Base-by-base conservation (phyloP, 2,113 vertebrate genomes). In the Cavia porcellus region DNA sequence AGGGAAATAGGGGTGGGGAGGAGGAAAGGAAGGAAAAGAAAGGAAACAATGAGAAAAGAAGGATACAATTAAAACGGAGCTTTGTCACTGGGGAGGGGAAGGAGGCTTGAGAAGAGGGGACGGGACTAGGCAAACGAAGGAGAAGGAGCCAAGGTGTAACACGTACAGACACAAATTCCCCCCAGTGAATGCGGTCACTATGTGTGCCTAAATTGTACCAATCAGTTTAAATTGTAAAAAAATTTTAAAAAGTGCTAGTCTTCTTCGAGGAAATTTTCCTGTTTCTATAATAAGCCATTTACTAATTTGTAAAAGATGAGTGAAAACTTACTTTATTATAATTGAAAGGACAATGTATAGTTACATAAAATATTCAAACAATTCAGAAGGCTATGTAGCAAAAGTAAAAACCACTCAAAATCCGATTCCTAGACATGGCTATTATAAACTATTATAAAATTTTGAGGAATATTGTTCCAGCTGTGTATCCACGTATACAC, bases 351-450 rank as follows among this genome's bases (percentile, higher is more conserved):
- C 64, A 84, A 72, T 66, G 55, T 68, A 47, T 72, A 30, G 75
- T 83, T 14, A 55, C 66, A 82, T 55, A 79, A 90, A 92, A 89
- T 87, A 95, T 17, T 95, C 86, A 66, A 86, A 89, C 3, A 95
- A 50, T 55, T 90, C 61, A 87, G 32, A 84, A 95, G 52, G 55
- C 1, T 50, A 52, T 83, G 68, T 28, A 66, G 62, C 59, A 90
- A 86, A 82, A 79, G 3, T 57, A 42, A 86, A 42, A 64, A 2
- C 3, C 59, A 95, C 2, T 35, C 3, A 55, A 89, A 77, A 77
- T 82, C 75, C 57, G 82, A 68, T 86, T 66, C 50, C 59, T 82
- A 79, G 4, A 72, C 84, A 15, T 74, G 28, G 52, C 50, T 86
- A 59, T n/a, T 55, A 5, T 57, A 77, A 74, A 75, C 64, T 96